Conservation (phyloP, 2,113 vertebrate species). For the Archocentrus centrarchus region DNA sequence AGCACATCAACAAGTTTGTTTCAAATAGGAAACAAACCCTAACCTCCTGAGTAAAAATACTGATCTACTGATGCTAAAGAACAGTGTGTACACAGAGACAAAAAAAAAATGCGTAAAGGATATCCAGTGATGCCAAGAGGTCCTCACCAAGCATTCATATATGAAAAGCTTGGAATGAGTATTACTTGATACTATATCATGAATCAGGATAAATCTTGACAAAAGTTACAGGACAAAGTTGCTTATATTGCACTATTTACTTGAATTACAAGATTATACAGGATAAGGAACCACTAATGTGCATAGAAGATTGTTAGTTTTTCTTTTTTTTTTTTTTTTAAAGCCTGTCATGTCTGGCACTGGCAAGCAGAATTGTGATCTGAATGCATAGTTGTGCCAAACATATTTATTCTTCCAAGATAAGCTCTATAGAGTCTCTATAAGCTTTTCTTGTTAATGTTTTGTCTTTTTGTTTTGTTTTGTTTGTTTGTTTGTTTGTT, state of each 20-base stretch:
- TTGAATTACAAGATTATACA: constrained; percentile 8
- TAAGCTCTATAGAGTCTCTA: too few relatives aligned
- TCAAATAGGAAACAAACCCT: not conserved
- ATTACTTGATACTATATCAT: not conserved
- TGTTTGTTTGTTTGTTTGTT: too few relatives aligned
- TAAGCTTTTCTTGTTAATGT: too few relatives aligned
- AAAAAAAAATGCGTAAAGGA: accelerated
- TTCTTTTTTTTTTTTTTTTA: too few relatives aligned
- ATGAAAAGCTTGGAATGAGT: not conserved
- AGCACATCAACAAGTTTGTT: not conserved
- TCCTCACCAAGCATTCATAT: not conserved
- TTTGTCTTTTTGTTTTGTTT: too few relatives aligned
- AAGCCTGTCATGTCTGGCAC: too few relatives aligned
- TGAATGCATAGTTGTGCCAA: too few relatives aligned
- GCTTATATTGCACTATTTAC: constrained; percentile 1
- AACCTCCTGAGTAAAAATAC: not conserved
- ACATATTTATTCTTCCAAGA: too few relatives aligned
- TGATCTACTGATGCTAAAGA: not conserved
- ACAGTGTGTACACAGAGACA: accelerated
- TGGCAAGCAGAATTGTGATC: too few relatives aligned
- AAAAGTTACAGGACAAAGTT: constrained; percentile 41
- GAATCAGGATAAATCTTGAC: constrained; percentile 41
- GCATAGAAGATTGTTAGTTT: not conserved
- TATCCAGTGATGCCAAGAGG: not conserved
- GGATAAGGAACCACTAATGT: not conserved